Conservation (phyloP, 2,888 invertebrate species). For the Caenorhabditis sp. region DNA sequence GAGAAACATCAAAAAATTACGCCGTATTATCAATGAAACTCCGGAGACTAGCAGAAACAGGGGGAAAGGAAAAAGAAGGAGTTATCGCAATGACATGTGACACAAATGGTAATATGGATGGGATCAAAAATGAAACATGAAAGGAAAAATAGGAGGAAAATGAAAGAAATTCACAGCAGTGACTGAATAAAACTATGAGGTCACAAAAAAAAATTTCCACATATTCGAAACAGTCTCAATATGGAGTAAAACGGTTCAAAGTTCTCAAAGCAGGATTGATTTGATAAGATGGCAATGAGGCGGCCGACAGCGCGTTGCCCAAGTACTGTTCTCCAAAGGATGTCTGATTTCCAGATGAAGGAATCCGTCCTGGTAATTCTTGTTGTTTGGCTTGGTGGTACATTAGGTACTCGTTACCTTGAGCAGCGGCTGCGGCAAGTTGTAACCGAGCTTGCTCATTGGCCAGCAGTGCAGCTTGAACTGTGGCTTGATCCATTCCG, state of each 20-base stretch:
- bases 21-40: slow-evolving; percentile 53
- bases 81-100: slow-evolving; percentile 57
- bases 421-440: slow-evolving; percentile 67
- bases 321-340: slow-evolving; percentile 73
- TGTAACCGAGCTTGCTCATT: slow-evolving; percentile 72
- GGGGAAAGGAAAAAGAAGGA: slow-evolving; percentile 1
- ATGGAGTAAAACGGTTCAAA: slow-evolving; percentile 75
- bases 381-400: slow-evolving; percentile 53
- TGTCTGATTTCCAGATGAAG: slow-evolving; percentile 58
- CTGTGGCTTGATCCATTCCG: slow-evolving; percentile 53
- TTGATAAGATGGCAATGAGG: slow-evolving; percentile 69
- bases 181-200: slow-evolving; percentile 26
- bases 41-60: slow-evolving; percentile 43
- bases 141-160: not conserved
- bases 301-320: slow-evolving; percentile 69
- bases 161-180: slow-evolving; percentile 11
- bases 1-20: slow-evolving; percentile 3
- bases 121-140: slow-evolving; percentile 9
- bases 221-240: slow-evolving; percentile 48
- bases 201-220: not conserved
- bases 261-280: slow-evolving; percentile 69
- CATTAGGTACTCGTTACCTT: slow-evolving; percentile 62
- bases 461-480: slow-evolving; percentile 66
- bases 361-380: slow-evolving; percentile 63
- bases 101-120: slow-evolving; percentile 48